Conservation (phyloP, 1,140 invertebrate species). For the Scaptomyza pallida region DNA sequence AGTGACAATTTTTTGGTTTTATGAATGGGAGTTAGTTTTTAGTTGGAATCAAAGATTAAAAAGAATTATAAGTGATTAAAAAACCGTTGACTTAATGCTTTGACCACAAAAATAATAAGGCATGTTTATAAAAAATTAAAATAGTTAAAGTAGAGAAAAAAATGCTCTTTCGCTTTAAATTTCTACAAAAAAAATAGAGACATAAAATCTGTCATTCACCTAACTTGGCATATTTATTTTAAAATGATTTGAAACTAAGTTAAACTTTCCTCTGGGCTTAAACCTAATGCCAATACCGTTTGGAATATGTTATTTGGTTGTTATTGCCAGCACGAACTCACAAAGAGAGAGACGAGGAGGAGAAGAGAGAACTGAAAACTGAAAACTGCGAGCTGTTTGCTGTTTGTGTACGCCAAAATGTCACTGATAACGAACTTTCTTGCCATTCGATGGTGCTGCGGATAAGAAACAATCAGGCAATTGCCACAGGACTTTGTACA, state of each 20-base stretch:
- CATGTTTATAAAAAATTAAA: too few species aligned
- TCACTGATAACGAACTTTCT: conserved; percentile 77
- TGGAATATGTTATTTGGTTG: conserved; percentile 57
- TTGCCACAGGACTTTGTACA: conserved; percentile 76
- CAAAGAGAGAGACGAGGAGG: conserved; percentile 14
- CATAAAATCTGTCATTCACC: too few species aligned
- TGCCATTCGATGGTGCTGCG: conserved; percentile 61
- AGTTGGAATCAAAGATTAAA: too few species aligned
- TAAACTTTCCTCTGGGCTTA: background rate
- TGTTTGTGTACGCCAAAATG: conserved; percentile 69
- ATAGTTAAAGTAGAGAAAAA: too few species aligned
- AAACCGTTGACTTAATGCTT: too few species aligned
- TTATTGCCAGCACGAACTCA: conserved; percentile 55
- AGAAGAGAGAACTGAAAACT: background rate
- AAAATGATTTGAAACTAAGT: background rate
- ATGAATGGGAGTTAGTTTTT: too few species aligned
- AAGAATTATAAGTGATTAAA: too few species aligned
- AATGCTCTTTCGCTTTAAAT: conserved; percentile 13
- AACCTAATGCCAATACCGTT: conserved; percentile 32
- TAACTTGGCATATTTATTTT: too few species aligned
- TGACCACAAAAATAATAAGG: too few species aligned
- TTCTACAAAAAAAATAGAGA: too few species aligned
- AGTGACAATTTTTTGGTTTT: background rate
- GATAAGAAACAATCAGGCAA: conserved; percentile 80
- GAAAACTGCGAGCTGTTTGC: conserved; percentile 44